Evolutionary conservation across 1,140 invertebrate genomes (phyloP), one percentile per base, ranked within the genome.

Genomic region (Diabrotica undecimpunctata): DNA sequence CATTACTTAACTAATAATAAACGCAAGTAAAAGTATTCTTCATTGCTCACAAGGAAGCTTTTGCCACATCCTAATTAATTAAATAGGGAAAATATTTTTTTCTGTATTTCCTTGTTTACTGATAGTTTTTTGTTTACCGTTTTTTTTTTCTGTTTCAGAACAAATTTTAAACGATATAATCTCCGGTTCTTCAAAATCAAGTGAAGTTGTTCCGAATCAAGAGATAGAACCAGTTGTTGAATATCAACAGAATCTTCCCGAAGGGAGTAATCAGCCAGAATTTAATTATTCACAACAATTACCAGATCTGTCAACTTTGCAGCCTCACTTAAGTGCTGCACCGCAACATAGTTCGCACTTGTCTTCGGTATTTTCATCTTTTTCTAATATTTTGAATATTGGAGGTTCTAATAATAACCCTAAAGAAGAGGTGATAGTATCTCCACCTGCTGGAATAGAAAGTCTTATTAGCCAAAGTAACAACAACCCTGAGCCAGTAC

Each of bases 371-470:
- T 60, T 60, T 60, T 60, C 58, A 14, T 60, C 58, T 8, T 60
- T 60, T 39, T 60, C 58, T 36, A 60, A 14, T 14, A 60, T 60
- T 13, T 60, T 60, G 58, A 60, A 60, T 50, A 50, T 60, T 6
- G 58, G 58, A 50, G 41, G 41, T 5, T 46, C 58, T n/a, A 51
- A 51, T 50, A 60, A 60, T 60, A 60, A 12, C 0, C 12, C 8
- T 9, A 60, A 60, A 14, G 58, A 60, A 11, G 58, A 60, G 5
- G 41, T 51, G 8, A 14, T 10, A 13, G 58, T 60, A 14, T 13
- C 58, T 6, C n/a, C 14, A 12, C 58, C 58, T 6, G 58, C 58
- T 2, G 38, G 58, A 50, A 60, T 60, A 46, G 58, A 60, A 46
- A 50, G 10, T 9, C 14, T 60, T 5, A 50, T 60, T 50, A 35